These are phyloP conservation scores for Actinemys pallida DNA, from an alignment of 2,113 vertebrate species.

Conservation along the genomic window DNA sequence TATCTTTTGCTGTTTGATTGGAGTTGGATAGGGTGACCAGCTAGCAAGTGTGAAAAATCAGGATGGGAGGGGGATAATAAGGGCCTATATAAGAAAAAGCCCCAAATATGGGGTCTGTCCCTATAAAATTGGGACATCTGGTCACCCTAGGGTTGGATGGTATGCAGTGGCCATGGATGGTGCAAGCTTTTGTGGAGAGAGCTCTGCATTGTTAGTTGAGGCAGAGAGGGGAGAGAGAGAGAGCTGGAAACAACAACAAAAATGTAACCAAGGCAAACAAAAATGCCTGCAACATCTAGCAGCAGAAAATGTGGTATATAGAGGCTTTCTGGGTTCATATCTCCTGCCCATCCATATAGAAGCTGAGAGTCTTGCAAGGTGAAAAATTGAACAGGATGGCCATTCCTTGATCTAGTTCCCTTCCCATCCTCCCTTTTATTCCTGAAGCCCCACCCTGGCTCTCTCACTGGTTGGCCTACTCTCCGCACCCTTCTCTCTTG, in stretches of 20 bases:
- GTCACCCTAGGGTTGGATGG: neutral
- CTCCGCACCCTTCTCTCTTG: accelerated
- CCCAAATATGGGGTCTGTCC: too few relatives aligned
- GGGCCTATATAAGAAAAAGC: too few relatives aligned
- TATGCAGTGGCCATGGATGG: accelerated
- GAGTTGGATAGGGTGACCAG: neutral
- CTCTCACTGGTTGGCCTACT: neutral
- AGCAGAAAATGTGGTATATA: accelerated
- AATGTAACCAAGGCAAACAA: accelerated
- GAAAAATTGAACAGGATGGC: neutral
- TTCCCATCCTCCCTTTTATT: accelerated
- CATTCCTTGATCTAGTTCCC: accelerated
- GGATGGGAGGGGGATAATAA: too few relatives aligned
- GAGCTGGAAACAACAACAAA: accelerated
- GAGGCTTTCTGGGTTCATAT: accelerated
- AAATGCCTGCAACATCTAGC: accelerated
- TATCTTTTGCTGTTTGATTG: neutral
- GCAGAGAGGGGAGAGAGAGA: neutral
- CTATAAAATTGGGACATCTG: too few relatives aligned
- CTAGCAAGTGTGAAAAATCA: too few relatives aligned
- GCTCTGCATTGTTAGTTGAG: accelerated
- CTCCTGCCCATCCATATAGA: neutral
- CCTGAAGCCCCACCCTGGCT: accelerated
- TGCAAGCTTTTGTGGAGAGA: accelerated
- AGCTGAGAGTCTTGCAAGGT: accelerated